Evolutionary conservation across 1,140 invertebrate genomes (phyloP), one percentile per base, ranked within the genome.

Genomic region (Eupristina koningsbergeri): DNA sequence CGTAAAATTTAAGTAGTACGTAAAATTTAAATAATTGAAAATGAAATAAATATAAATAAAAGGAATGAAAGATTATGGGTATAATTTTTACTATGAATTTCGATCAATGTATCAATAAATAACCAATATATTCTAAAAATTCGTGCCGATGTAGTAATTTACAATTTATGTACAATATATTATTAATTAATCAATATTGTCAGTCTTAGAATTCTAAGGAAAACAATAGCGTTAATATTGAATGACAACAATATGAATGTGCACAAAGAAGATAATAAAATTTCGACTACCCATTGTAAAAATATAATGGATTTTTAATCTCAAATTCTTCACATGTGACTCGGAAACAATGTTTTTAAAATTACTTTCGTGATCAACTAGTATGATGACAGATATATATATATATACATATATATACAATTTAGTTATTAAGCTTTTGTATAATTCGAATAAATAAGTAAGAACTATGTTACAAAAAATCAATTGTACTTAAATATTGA

Each of bases 121-220:
- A 84, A 80, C 34, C 64, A 77, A 84, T 76, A 84, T 84, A 84
- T 84, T 84, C 83, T 84, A 84, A 84, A 84, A 84, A 50, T 84
- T 80, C 64, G 83, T 84, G 83, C 83, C 83, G 83, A 81, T 61
- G 53, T 80, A 80, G 78, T 80, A 39, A 67, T 81, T 84, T 81
- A 67, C 67, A 84, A n/a, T 79, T 84, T 84, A 84, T 84, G 78
- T 45, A 84, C 69, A 53, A 74, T 67, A 83, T 29, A 19, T 82
- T 81, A 63, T 64, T 75, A 64, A n/a, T 75, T 3, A 34, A 83
- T 26, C 61, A 71, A 39, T 71, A 79, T 73, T 45, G 63, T 77
- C 34, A 76, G 36, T 74, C 13, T n/a, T 74, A 81, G 11, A 63
- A 64, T 76, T 36, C 26, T 13, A 82, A 67, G 77, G 7, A 81